These are phyloP conservation scores for Gila robusta DNA, from an alignment of 2,797 vertebrate species.

Conservation along the genomic window DNA sequence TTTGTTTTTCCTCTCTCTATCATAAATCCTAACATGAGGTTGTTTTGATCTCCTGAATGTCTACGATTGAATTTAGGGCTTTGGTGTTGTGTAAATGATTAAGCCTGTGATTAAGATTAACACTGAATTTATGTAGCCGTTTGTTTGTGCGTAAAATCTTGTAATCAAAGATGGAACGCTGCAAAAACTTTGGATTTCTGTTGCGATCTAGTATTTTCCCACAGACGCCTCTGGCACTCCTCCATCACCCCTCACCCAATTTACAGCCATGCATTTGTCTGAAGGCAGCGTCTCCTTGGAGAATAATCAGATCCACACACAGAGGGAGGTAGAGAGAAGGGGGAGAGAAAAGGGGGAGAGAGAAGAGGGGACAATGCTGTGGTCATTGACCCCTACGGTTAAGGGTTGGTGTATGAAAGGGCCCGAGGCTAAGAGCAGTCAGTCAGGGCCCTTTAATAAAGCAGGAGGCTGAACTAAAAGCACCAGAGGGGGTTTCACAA, in stretches of 20 bases:
- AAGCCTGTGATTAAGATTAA: slow-evolving; percentile 55
- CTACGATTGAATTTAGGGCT: slow-evolving; percentile 47
- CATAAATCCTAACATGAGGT: slow-evolving; percentile 49
- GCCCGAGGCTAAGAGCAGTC: slow-evolving; percentile 73
- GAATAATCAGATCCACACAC: slow-evolving; percentile 86
- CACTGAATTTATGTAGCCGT: slow-evolving; percentile 48
- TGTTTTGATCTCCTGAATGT: slow-evolving; percentile 35
- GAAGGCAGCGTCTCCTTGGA: slow-evolving; percentile 81
- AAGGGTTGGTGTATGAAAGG: slow-evolving; percentile 73
- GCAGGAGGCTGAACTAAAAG: slow-evolving; percentile 68
- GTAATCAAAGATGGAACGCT: slow-evolving; percentile 46
- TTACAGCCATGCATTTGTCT: slow-evolving; percentile 81
- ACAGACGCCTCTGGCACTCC: slow-evolving; percentile 65
- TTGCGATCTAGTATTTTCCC: slow-evolving; percentile 61
- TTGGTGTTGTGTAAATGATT: slow-evolving; percentile 60
- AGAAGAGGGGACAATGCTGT: slow-evolving; percentile 73
- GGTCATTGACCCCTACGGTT: slow-evolving; percentile 78
- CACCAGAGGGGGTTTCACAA: slow-evolving; percentile 62
- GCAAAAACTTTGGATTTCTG: slow-evolving; percentile 44
- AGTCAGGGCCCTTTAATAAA: slow-evolving; percentile 73
- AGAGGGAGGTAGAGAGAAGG: slow-evolving; percentile 67
- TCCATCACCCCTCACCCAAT: slow-evolving; percentile 78
- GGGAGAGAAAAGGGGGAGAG: slow-evolving; percentile 28
- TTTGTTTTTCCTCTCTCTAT: slow-evolving; percentile 61
- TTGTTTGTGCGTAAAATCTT: slow-evolving; percentile 60